Evolutionary conservation across 2,113 vertebrate species (phyloP).

Genomic region (Protobothrops flavoviridis): DNA sequence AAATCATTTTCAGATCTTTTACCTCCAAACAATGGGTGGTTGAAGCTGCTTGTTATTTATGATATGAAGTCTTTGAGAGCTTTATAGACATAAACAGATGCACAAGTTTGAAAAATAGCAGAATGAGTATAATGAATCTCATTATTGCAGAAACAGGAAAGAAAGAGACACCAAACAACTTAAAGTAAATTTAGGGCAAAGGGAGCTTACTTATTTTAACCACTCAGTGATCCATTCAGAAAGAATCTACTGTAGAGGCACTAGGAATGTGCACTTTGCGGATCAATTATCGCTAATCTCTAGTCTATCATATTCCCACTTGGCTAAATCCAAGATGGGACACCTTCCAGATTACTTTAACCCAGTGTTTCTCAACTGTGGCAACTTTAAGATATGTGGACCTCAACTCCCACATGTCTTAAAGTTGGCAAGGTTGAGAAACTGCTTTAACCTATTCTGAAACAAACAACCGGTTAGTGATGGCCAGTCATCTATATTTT

Average conservation of each 20-base stretch:
- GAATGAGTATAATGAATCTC: constrained; percentile 42
- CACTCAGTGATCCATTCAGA: no score
- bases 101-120: constrained; percentile 47
- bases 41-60: constrained; percentile 22
- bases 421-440: background rate
- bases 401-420: background rate
- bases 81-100: constrained; percentile 33
- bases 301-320: background rate
- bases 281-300: background rate
- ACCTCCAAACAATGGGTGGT: background rate
- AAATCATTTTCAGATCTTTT: constrained; percentile 23
- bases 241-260: constrained; percentile 52
- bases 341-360: background rate
- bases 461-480: background rate
- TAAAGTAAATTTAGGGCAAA: background rate
- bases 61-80: constrained; percentile 25
- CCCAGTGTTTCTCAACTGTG: background rate
- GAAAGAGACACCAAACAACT: background rate
- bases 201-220: background rate
- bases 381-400: background rate
- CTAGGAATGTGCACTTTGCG: background rate
- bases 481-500: background rate
- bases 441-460: constrained; percentile 29
- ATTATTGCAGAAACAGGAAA: constrained; percentile 34
- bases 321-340: background rate